These are phyloP conservation scores for Meliscaeva auricollis DNA, from an alignment of 2,888 invertebrate species.

Conservation along the genomic window DNA sequence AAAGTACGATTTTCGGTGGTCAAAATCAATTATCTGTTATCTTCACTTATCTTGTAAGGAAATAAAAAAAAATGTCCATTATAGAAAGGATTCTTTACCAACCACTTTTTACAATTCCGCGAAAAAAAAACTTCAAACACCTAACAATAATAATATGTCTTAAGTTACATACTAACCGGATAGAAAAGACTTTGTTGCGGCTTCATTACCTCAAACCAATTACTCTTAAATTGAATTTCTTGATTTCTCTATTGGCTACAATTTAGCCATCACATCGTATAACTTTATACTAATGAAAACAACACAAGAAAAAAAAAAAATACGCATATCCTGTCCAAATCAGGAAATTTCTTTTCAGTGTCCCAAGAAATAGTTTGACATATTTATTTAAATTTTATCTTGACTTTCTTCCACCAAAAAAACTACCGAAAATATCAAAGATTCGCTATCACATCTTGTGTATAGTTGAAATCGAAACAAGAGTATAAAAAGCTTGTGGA, in stretches of 20 bases:
- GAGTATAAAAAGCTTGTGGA: constrained; percentile 18
- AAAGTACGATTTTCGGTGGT: too few species aligned
- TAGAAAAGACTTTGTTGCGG: neutral
- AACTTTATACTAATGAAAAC: neutral
- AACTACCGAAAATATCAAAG: constrained; percentile 1
- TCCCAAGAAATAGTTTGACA: neutral
- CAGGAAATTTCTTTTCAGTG: constrained; percentile 12
- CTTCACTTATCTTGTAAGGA: too few species aligned
- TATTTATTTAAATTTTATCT: neutral
- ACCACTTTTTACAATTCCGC: neutral
- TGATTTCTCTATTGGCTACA: neutral
- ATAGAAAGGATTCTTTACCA: neutral
- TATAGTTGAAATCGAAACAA: neutral
- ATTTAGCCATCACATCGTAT: neutral
- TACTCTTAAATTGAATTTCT: neutral
- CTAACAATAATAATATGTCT: neutral
- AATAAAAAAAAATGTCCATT: too few species aligned
- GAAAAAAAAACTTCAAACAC: neutral
- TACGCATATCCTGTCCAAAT: constrained; percentile 23
- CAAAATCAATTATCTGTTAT: too few species aligned
- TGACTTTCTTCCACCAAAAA: neutral
- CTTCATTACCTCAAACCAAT: constrained; percentile 17
- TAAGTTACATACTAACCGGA: neutral
- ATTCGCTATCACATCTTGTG: neutral
- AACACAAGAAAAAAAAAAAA: neutral